phyloP scores from a whole-genome alignment of 2,888 invertebrate species.

The Teleiodes luculella region DNA sequence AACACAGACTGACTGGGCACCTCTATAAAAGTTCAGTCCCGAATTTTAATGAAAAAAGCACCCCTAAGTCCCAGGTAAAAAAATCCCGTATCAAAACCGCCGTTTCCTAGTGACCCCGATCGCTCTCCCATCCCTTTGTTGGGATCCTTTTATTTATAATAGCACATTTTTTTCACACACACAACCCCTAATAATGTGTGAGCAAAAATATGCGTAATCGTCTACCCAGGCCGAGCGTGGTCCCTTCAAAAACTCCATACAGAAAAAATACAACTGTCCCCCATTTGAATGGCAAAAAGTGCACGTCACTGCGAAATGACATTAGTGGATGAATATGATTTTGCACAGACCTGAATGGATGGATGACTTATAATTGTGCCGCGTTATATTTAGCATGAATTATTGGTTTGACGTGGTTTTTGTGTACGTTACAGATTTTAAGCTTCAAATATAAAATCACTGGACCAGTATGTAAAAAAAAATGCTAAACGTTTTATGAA shows the following conservation, averaged over 20 bases:
- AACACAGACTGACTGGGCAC: constrained; percentile 77
- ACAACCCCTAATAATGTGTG: constrained; percentile 74
- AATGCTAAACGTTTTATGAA: neutral
- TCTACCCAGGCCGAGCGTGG: constrained; percentile 37
- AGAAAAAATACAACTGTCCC: constrained; percentile 72
- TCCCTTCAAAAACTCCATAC: constrained; percentile 46
- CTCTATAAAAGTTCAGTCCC: constrained; percentile 58
- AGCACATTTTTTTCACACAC: constrained; percentile 76
- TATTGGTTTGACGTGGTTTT: constrained; percentile 72
- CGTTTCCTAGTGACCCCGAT: constrained; percentile 79
- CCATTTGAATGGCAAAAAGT: constrained; percentile 78
- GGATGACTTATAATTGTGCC: constrained; percentile 76
- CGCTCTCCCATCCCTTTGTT: constrained; percentile 76
- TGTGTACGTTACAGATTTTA: constrained; percentile 26
- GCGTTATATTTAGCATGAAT: constrained; percentile 76
- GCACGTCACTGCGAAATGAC: constrained; percentile 75
- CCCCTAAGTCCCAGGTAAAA: constrained; percentile 72
- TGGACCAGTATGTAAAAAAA: constrained; percentile 3
- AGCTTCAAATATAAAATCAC: constrained; percentile 3
- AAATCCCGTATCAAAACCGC: constrained; percentile 76
- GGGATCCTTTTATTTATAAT: constrained; percentile 74
- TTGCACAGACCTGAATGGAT: constrained; percentile 68
- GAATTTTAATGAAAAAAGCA: constrained; percentile 65
- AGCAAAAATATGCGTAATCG: constrained; percentile 77
- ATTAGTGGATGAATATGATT: constrained; percentile 76